A percentile compares a stretch with the other conserved stretches of the same genome.
Conservation (phyloP, 1,140 invertebrate genomes). For the Geopemphigus sp. region DNA sequence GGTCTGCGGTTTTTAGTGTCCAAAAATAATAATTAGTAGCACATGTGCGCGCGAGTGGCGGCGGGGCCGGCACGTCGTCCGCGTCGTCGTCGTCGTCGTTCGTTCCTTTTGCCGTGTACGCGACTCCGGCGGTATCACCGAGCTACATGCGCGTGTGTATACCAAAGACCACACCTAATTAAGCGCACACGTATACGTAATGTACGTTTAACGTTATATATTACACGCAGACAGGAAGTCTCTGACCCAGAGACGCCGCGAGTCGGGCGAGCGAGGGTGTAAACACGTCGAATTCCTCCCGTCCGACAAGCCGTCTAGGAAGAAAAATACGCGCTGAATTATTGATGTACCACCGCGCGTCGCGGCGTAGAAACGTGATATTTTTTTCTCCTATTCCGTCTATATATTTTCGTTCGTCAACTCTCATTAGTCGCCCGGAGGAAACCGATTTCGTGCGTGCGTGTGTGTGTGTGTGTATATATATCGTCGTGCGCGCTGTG, state of each 20-base stretch:
- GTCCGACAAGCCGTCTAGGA: slow-evolving; percentile 35
- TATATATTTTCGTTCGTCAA: background rate
- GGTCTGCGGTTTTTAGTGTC: slow-evolving; percentile 44
- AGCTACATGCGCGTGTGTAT: no score
- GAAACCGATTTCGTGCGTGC: background rate
- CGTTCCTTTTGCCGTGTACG: background rate
- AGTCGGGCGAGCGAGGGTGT: slow-evolving; percentile 10
- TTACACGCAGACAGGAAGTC: slow-evolving; percentile 43
- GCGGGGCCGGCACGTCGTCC: no score
- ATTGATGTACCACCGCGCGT: background rate
- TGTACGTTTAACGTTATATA: background rate
- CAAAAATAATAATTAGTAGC: slow-evolving; percentile 48
- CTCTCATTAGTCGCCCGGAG: slow-evolving; percentile 10
- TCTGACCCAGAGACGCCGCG: slow-evolving; percentile 19
- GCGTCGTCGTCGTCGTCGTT: background rate
- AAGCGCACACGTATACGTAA: background rate
- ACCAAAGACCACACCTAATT: slow-evolving; percentile 24
- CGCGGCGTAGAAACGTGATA: slow-evolving; percentile 15
- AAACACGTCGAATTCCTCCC: slow-evolving; percentile 3
- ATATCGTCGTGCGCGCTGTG: no score
- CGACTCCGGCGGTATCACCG: background rate
- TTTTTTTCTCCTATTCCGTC: background rate
- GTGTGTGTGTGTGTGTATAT: background rate
- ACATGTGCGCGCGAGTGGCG: slow-evolving; percentile 15
- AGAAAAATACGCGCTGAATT: background rate